Evolutionary conservation across 2,888 invertebrate species (phyloP), one percentile per base, ranked within the genome.

Genomic region (Gerosis bhagava): DNA sequence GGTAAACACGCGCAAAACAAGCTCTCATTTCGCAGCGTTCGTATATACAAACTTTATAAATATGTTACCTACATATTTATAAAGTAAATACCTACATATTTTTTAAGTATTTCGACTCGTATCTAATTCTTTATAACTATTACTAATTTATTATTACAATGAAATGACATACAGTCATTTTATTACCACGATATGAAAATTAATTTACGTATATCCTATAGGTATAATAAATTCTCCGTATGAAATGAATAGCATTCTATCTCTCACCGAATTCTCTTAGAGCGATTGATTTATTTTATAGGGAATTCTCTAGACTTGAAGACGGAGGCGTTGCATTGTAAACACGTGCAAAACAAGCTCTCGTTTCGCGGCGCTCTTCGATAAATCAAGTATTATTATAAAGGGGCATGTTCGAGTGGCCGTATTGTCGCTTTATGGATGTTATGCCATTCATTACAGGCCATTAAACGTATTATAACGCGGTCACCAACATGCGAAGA

Each of bases 391-490:
- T 67, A 74, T 78, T 84, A 82, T 78, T 80, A 83, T 82, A 84
- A 81, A 82, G 75, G 80, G 77, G 77, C 81, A 72, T 74, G 73
- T 84, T 86, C 81, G 82, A 86, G 87, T 83, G 77, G 74, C 76
- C 69, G 71, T 77, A 83, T 88, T 88, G 88, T 88, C 73, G 73
- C 73, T 82, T 87, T 86, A 88, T 88, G 77, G 87, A 84, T 88
- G 88, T 88, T 86, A 86, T 83, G 72, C 83, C 77, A 84, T 88
- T 86, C 87, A 87, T 87, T 88, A 86, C 88, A 84, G 70, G 79
- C 86, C 88, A 88, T 88, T 88, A 84, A 87, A 82, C 77, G 80
- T 75, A 83, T 86, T 88, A 87, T 87, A 78, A 79, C 61, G 62
- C 67, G 60, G 62, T 71, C 66, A 74, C 83, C 77, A 75, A 46